A percentile compares a stretch with the other conserved stretches of the same genome.
Evolutionary conservation across 2,797 vertebrate genomes (phyloP).

Genomic region (Gadopsis bispinosus): DNA sequence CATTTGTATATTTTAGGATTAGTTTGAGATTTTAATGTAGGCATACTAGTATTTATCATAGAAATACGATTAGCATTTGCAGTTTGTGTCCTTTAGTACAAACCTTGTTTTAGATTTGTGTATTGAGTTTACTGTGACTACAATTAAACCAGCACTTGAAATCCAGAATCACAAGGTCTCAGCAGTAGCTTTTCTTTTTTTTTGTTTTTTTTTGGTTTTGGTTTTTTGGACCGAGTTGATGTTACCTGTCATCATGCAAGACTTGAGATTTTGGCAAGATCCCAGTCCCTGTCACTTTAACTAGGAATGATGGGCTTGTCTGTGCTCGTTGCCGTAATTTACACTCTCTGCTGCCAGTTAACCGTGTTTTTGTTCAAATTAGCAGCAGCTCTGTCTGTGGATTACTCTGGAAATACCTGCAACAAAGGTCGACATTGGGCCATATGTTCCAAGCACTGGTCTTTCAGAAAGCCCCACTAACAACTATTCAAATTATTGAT

Average conservation of each 20-base stretch:
- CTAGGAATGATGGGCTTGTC: background rate
- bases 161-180: background rate
- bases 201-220: too few relatives aligned
- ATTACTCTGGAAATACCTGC: background rate
- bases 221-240: conserved; percentile 9
- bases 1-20: background rate
- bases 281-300: conserved; percentile 24
- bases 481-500: background rate
- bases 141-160: background rate
- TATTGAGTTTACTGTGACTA: background rate
- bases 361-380: background rate
- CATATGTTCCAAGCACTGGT: background rate
- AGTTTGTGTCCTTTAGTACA: background rate
- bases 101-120: background rate
- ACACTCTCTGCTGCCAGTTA: background rate
- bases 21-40: too few relatives aligned
- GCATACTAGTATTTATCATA: background rate
- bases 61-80: background rate
- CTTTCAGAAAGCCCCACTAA: background rate
- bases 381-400: background rate
- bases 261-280: conserved; percentile 19
- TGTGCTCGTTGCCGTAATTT: conserved; percentile 9
- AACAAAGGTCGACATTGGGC: background rate
- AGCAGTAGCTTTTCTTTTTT: background rate
- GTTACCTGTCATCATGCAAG: conserved; percentile 17